phyloP scores from a whole-genome alignment of 2,797 vertebrate species.

The Mus spretus region DNA sequence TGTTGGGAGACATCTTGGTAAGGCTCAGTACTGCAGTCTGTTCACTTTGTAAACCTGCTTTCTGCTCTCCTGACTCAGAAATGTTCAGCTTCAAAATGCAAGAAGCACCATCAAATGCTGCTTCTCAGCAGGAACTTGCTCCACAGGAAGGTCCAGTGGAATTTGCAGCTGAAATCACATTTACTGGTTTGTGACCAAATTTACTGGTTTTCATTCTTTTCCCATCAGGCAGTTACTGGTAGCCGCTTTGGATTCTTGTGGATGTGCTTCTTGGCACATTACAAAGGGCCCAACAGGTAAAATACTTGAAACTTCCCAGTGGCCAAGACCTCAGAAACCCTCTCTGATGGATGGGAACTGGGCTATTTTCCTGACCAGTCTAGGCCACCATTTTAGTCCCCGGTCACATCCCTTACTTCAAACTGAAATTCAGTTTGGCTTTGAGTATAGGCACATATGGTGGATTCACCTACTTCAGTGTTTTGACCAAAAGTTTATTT shows the following conservation, averaged over 20 bases:
- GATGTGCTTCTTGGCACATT: neutral
- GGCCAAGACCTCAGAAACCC: constrained; percentile 68
- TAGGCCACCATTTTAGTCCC: constrained; percentile 74
- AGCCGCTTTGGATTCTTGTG: neutral
- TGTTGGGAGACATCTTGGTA: neutral
- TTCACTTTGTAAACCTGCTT: neutral
- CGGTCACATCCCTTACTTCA: constrained; percentile 74
- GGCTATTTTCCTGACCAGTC: constrained; percentile 55
- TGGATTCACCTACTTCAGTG: constrained; percentile 85
- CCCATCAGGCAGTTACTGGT: neutral
- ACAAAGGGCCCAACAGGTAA: constrained; percentile 44
- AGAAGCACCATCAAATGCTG: neutral
- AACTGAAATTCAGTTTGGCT: constrained; percentile 85
- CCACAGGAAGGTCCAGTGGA: neutral
- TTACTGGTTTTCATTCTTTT: neutral
- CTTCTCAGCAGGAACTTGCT: neutral
- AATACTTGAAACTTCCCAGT: constrained; percentile 85
- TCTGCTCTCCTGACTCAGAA: neutral
- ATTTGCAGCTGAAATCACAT: neutral
- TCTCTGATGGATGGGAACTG: constrained; percentile 61
- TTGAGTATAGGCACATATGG: constrained; percentile 77
- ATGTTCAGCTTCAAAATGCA: neutral
- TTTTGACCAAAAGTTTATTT: constrained; percentile 90
- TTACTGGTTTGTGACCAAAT: neutral
- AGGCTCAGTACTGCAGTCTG: neutral